A percentile compares a stretch with the other conserved stretches of the same genome.
phyloP scores from a whole-genome alignment of 2,888 invertebrate genomes.

The Scelioninae gen. 2 region DNA sequence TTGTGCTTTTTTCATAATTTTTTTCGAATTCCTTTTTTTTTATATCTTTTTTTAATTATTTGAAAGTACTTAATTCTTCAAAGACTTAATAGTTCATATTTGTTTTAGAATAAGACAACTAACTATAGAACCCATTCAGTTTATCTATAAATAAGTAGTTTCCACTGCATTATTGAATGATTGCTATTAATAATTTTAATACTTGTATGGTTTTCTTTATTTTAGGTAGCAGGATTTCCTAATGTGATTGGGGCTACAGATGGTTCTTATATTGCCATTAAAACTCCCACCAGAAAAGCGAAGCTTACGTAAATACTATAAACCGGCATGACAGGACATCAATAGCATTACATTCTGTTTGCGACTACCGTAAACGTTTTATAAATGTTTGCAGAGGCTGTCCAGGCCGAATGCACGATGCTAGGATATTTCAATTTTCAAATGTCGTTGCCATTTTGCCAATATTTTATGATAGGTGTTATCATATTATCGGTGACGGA shows the following conservation, averaged over 20 bases:
- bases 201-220: neutral
- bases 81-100: too few relatives aligned
- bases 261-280: neutral
- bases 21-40: too few relatives aligned
- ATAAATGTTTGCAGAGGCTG: neutral
- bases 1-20: too few relatives aligned
- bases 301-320: neutral
- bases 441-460: neutral
- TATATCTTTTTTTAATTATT: too few relatives aligned
- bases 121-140: too few relatives aligned
- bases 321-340: neutral
- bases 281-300: neutral
- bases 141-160: too few relatives aligned
- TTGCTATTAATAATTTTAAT: too few relatives aligned
- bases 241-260: neutral
- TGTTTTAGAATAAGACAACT: too few relatives aligned
- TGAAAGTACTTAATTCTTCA: neutral
- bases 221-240: neutral
- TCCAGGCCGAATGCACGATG: conserved; percentile 1
- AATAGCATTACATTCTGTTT: neutral
- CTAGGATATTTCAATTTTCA: neutral
- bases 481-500: conserved; percentile 1
- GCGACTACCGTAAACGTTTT: neutral
- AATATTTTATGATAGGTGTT: neutral
- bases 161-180: too few relatives aligned